These are phyloP conservation scores for Pavo muticus DNA, from an alignment of 2,113 vertebrate species.

Conservation along the genomic window DNA sequence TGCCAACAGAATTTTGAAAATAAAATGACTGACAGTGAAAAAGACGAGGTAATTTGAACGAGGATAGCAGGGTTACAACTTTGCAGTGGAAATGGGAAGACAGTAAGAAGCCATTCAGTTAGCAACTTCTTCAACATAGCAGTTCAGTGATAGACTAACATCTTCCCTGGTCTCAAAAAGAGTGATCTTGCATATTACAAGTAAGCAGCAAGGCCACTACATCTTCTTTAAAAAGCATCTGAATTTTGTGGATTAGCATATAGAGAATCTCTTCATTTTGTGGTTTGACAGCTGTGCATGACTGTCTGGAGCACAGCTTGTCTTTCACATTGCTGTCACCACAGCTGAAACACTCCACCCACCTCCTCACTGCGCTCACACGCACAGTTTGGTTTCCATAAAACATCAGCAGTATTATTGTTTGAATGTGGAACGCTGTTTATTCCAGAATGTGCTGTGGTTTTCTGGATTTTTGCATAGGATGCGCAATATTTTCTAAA, in stretches of 20 bases:
- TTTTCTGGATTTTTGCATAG: background rate
- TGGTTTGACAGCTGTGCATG: background rate
- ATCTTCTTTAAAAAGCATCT: background rate
- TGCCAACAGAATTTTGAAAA: background rate
- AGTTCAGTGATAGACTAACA: background rate
- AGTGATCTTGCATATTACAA: background rate
- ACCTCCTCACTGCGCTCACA: background rate
- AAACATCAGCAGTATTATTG: background rate
- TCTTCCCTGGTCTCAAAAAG: rapidly evolving
- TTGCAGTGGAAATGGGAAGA: background rate
- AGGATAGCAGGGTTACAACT: background rate
- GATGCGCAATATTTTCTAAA: background rate
- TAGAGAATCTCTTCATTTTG: background rate
- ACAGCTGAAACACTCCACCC: background rate
- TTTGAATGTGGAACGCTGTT: background rate
- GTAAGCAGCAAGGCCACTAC: background rate
- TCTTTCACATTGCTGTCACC: background rate
- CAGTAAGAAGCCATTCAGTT: background rate
- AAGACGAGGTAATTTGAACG: background rate
- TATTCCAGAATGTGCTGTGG: background rate
- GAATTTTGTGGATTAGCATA: background rate
- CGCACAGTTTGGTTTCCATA: background rate
- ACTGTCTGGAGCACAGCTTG: background rate
- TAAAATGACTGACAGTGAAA: background rate
- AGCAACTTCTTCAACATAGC: background rate